Evolutionary conservation across 2,888 invertebrate species (phyloP).

Genomic region (Uropetala carovei): DNA sequence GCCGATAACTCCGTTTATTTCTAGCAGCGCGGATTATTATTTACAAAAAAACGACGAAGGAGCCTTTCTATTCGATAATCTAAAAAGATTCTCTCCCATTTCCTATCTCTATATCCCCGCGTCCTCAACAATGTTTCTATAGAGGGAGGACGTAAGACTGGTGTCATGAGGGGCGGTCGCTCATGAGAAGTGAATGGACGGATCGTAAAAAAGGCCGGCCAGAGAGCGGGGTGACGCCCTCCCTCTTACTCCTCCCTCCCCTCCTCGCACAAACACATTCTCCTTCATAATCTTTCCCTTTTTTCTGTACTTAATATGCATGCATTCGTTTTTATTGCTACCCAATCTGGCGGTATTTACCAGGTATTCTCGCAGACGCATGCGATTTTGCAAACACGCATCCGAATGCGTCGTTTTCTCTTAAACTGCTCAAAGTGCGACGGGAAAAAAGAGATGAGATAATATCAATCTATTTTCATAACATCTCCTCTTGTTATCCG

Average conservation of each 20-base stretch:
- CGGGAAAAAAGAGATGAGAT: too few species aligned
- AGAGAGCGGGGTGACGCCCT: background rate
- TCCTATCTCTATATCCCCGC: background rate
- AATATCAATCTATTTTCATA: too few species aligned
- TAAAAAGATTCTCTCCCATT: background rate
- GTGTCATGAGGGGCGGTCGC: background rate
- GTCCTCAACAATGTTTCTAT: background rate
- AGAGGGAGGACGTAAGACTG: constrained; percentile 22
- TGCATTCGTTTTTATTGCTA: background rate
- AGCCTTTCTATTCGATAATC: background rate
- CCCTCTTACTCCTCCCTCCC: background rate
- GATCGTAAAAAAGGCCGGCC: background rate
- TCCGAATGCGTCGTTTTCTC: too few species aligned
- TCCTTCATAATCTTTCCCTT: background rate
- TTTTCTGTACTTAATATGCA: background rate
- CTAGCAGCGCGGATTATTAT: background rate
- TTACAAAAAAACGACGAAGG: background rate
- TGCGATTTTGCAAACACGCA: too few species aligned
- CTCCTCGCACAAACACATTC: background rate
- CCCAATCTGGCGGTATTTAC: background rate
- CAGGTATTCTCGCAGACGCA: background rate
- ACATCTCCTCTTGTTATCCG: too few species aligned
- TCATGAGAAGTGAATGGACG: constrained; percentile 30
- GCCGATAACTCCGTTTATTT: background rate
- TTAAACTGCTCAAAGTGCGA: too few species aligned